A percentile compares a stretch with the other conserved stretches of the same genome.
These are phyloP conservation scores for Acholoe squamosa DNA, from an alignment of 2,888 invertebrate genomes.

Conservation along the genomic window DNA sequence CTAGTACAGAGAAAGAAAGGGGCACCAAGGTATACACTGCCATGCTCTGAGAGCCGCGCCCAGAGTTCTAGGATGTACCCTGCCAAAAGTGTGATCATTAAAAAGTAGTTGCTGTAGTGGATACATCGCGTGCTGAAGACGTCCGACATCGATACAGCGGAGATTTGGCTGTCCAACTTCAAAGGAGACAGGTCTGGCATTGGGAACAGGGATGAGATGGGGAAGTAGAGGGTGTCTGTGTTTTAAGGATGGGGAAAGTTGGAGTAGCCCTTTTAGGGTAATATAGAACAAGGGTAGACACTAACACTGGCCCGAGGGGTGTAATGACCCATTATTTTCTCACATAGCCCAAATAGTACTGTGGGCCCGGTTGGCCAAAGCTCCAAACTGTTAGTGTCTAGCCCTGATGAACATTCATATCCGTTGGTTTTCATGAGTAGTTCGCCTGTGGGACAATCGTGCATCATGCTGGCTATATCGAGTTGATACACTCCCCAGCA, in stretches of 20 bases:
- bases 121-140: background rate
- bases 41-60: background rate
- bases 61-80: background rate
- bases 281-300: too few species aligned
- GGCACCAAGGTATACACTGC: background rate
- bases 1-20: background rate
- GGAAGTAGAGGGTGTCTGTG: background rate
- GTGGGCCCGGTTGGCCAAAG: too few species aligned
- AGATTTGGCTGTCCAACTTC: conserved; percentile 35
- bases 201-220: background rate
- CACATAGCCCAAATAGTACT: too few species aligned
- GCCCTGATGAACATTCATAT: too few species aligned
- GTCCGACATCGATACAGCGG: conserved; percentile 22
- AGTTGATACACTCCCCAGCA: too few species aligned
- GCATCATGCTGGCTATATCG: too few species aligned
- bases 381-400: too few species aligned
- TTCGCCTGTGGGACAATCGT: too few species aligned
- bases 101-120: conserved; percentile 22
- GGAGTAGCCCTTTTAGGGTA: too few species aligned
- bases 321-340: too few species aligned
- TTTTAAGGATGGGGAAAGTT: background rate
- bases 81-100: conserved; percentile 42
- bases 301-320: too few species aligned
- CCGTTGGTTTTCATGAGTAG: too few species aligned
- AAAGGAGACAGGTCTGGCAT: background rate